A percentile compares a stretch with the other conserved stretches of the same genome.
These are phyloP conservation scores for Pseudachorutes palmiensis DNA, from an alignment of 1,140 invertebrate genomes.

Conservation along the genomic window DNA sequence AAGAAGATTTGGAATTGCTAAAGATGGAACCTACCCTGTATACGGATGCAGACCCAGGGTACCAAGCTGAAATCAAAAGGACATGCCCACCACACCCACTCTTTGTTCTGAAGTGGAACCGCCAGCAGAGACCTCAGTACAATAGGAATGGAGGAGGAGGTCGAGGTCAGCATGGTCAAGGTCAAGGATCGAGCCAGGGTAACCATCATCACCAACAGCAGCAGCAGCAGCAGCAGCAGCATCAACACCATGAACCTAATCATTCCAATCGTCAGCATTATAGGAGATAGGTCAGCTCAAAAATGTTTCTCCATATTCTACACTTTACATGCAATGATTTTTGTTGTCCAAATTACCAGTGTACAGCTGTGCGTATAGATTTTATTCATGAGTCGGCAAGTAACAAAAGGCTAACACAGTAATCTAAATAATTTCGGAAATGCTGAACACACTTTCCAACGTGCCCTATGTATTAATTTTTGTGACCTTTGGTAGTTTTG, in stretches of 20 bases:
- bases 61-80: background rate
- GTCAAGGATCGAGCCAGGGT: background rate
- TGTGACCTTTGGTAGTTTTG: background rate
- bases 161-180: background rate
- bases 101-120: slow-evolving; percentile 2
- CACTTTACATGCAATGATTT: background rate
- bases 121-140: background rate
- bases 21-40: background rate
- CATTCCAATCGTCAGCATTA: background rate
- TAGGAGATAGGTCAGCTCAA: background rate
- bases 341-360: background rate
- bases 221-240: background rate
- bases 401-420: background rate
- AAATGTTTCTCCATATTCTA: background rate
- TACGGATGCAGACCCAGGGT: background rate
- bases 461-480: background rate
- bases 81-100: slow-evolving; percentile 2
- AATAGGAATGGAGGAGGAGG: background rate
- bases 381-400: background rate
- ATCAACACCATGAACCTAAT: background rate
- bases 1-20: background rate
- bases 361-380: background rate
- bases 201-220: background rate
- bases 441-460: background rate
- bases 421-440: background rate